Conservation (phyloP, 2,113 vertebrate species). For the Lepisosteus oculatus region DNA sequence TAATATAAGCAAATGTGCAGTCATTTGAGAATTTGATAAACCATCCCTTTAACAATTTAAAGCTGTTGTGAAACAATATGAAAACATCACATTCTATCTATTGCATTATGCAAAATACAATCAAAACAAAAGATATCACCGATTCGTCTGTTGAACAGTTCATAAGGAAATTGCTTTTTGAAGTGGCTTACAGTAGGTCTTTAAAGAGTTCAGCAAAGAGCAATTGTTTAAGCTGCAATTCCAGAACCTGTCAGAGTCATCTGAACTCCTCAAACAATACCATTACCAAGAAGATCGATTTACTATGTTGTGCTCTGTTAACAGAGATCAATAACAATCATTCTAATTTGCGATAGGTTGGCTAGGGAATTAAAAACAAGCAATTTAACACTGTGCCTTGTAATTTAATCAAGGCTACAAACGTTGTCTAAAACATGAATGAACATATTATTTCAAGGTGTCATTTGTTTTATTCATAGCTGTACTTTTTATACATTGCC, state of each 20-base stretch:
- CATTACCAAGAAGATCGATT: slow-evolving; percentile 32
- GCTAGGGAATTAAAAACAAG: slow-evolving; percentile 10
- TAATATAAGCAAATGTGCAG: too few species aligned
- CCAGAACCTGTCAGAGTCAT: neutral
- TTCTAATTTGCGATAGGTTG: slow-evolving; percentile 9
- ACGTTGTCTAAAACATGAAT: slow-evolving; percentile 29
- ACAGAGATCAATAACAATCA: slow-evolving; percentile 23
- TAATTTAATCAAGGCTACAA: slow-evolving; percentile 17
- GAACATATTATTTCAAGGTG: slow-evolving; percentile 23
- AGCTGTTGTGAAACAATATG: too few species aligned
- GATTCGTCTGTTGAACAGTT: too few species aligned
- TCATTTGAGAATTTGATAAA: too few species aligned
- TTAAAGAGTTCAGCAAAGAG: neutral
- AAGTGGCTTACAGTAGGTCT: too few species aligned
- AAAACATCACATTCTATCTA: too few species aligned
- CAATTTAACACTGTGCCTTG: slow-evolving; percentile 29
- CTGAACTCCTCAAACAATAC: slow-evolving; percentile 18
- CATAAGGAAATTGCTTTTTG: too few species aligned
- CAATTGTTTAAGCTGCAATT: neutral
- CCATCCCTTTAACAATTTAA: too few species aligned
- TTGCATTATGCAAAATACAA: neutral
- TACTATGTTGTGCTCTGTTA: slow-evolving; percentile 17
- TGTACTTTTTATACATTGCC: slow-evolving; percentile 3
- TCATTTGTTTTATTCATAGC: slow-evolving; percentile 41
- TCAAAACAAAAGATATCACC: neutral